Evolutionary conservation across 2,797 vertebrate species (phyloP).

Genomic region (Gymnoscopelus microlampas): DNA sequence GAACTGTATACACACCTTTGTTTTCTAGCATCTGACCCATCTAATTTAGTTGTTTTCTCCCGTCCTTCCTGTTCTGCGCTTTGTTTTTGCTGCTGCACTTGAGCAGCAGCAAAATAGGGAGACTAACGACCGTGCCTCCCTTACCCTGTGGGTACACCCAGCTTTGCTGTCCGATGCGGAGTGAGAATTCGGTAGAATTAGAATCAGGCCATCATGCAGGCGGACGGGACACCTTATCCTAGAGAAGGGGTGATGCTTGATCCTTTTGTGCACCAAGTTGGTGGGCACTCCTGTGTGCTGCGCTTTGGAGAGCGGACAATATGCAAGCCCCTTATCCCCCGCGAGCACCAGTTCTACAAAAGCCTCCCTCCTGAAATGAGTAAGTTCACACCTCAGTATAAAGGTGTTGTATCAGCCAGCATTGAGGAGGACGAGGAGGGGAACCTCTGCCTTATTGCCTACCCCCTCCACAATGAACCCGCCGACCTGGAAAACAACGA

Average conservation of each 20-base stretch:
- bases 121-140: conserved; percentile 51
- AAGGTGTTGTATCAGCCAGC: conserved; percentile 97
- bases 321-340: conserved; percentile 97
- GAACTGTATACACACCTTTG: too few species aligned
- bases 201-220: conserved; percentile 98
- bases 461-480: conserved; percentile 93
- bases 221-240: conserved; percentile 83
- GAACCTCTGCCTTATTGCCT: conserved; percentile 95
- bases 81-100: too few species aligned
- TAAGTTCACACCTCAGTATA: conserved; percentile 97
- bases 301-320: conserved; percentile 98
- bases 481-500: conserved; percentile 91
- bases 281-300: conserved; percentile 97
- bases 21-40: too few species aligned
- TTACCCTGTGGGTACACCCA: conserved; percentile 56
- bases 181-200: conserved; percentile 90
- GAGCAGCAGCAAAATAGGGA: conserved; percentile 57
- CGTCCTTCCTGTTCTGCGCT: too few species aligned
- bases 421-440: conserved; percentile 98
- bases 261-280: conserved; percentile 98
- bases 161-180: conserved; percentile 88
- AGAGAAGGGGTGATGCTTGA: conserved; percentile 94
- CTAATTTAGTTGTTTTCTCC: too few species aligned
- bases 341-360: conserved; percentile 99
- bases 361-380: conserved; percentile 95